phyloP scores from a whole-genome alignment of 2,797 vertebrate species.

The Ctenopoma kingsleyae region DNA sequence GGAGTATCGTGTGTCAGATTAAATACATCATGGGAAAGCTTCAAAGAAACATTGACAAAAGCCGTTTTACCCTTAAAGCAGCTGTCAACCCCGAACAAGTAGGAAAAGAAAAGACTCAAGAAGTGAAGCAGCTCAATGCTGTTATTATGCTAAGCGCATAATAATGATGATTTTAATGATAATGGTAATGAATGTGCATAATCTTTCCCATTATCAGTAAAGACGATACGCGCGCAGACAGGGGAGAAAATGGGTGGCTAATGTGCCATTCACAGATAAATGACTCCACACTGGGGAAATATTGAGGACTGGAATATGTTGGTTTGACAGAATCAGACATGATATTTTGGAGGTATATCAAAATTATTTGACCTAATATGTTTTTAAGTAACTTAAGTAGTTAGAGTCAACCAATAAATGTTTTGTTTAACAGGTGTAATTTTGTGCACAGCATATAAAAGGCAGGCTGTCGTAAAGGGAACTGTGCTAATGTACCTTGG shows the following conservation, averaged over 20 bases:
- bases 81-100: constrained; percentile 37
- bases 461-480: not conserved
- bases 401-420: not conserved
- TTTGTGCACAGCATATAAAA: not conserved
- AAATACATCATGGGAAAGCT: constrained; percentile 30
- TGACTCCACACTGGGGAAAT: constrained; percentile 45
- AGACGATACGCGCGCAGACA: constrained; percentile 52
- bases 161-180: constrained; percentile 77
- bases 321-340: constrained; percentile 30
- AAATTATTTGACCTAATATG: not conserved
- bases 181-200: constrained; percentile 82
- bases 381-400: not conserved
- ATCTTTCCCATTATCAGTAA: constrained; percentile 74
- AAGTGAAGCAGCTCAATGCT: constrained; percentile 42
- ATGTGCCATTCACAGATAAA: constrained; percentile 72
- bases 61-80: constrained; percentile 8
- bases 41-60: constrained; percentile 41
- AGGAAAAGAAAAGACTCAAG: not conserved
- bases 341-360: constrained; percentile 4
- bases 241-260: constrained; percentile 65
- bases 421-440: not conserved
- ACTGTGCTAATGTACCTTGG: not conserved
- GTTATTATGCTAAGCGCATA: constrained; percentile 67
- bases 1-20: constrained; percentile 30
- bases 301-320: constrained; percentile 49